phyloP scores from a whole-genome alignment of 2,888 invertebrate species.

The Scaptomyza flava region DNA sequence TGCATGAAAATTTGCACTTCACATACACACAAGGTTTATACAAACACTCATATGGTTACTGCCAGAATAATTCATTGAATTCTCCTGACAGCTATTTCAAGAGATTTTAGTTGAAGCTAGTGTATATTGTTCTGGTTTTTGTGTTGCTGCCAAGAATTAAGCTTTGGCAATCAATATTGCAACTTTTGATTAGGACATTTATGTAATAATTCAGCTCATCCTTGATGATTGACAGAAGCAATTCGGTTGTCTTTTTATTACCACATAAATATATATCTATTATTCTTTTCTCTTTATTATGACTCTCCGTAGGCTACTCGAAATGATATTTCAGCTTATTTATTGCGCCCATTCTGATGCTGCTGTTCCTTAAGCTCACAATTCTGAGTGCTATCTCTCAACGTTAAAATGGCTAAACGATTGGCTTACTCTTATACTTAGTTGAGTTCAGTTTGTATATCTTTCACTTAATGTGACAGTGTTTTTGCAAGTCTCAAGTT shows the following conservation, averaged over 20 bases:
- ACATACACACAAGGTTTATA: slow-evolving; percentile 4
- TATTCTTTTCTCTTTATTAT: slow-evolving; percentile 35
- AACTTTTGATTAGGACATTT: slow-evolving; percentile 72
- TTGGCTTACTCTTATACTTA: slow-evolving; percentile 25
- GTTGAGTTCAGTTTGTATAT: slow-evolving; percentile 14
- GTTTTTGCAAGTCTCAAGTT: slow-evolving; percentile 22
- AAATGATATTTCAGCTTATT: slow-evolving; percentile 61
- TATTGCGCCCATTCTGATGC: slow-evolving; percentile 52
- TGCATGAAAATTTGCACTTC: slow-evolving; percentile 29
- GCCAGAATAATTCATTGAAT: slow-evolving; percentile 45
- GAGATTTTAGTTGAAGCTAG: slow-evolving; percentile 8
- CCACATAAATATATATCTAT: slow-evolving; percentile 23
- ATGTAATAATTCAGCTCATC: slow-evolving; percentile 55
- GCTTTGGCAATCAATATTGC: slow-evolving; percentile 48
- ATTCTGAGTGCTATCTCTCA: slow-evolving; percentile 32
- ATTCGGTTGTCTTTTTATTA: slow-evolving; percentile 19
- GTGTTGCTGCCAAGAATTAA: slow-evolving; percentile 24
- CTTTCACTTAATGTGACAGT: slow-evolving; percentile 1
- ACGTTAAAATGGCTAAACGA: slow-evolving; percentile 49
- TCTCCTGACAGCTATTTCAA: slow-evolving; percentile 51
- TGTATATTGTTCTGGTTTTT: slow-evolving; percentile 11
- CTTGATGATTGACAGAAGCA: slow-evolving; percentile 53
- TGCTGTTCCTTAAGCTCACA: slow-evolving; percentile 31
- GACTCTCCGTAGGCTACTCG: slow-evolving; percentile 32
- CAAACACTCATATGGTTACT: slow-evolving; percentile 14